A percentile compares a stretch with the other conserved stretches of the same genome.
phyloP scores from a whole-genome alignment of 2,888 invertebrate genomes.

The Allolobophora icterica region DNA sequence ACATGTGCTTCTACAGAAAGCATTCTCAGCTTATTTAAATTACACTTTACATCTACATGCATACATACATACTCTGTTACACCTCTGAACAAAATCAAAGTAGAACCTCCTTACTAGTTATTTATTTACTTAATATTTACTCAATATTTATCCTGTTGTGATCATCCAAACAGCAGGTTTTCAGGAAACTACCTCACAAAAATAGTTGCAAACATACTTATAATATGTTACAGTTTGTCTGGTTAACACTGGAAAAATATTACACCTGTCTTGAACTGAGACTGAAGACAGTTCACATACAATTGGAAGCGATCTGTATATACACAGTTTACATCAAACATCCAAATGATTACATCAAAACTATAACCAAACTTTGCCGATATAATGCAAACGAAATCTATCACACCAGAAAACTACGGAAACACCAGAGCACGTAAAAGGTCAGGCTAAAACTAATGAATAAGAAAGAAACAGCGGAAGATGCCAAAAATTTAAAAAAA shows the following conservation, averaged over 20 bases:
- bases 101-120: no score
- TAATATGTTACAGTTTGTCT: neutral
- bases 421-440: neutral
- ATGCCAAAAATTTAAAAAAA: neutral
- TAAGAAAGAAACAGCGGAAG: no score
- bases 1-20: no score
- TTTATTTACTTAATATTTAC: no score
- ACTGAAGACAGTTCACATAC: neutral
- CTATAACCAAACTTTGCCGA: neutral
- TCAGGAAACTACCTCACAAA: neutral
- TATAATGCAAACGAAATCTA: conserved; percentile 1
- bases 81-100: no score
- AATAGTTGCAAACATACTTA: neutral
- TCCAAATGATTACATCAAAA: conserved; percentile 21
- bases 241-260: neutral
- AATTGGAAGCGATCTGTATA: neutral
- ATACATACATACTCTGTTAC: no score
- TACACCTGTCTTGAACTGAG: neutral
- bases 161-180: neutral
- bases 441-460: neutral
- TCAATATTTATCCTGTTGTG: neutral
- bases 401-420: neutral
- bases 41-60: neutral
- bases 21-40: no score
- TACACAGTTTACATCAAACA: neutral